Conservation (phyloP, 2,113 vertebrate genomes). For the Tringa solitaria region DNA sequence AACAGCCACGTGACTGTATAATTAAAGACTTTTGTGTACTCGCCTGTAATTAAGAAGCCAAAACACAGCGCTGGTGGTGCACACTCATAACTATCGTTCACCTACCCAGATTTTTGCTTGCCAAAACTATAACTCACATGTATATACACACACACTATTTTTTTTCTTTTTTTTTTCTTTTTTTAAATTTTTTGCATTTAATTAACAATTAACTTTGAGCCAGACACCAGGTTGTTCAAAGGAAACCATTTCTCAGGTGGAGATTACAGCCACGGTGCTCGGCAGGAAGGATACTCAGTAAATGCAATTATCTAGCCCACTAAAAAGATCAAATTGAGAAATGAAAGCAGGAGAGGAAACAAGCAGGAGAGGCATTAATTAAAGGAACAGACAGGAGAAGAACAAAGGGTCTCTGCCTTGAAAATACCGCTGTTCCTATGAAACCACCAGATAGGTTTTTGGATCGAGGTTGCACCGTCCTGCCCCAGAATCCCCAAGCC, state of each 20-base stretch:
- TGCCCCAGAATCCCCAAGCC: neutral
- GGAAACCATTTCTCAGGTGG: conserved; percentile 40
- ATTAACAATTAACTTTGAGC: conserved; percentile 4
- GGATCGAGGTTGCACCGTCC: neutral
- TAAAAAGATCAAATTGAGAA: conserved; percentile 41
- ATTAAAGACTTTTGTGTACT: neutral
- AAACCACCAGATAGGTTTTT: neutral
- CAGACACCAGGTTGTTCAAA: neutral
- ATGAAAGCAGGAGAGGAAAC: conserved; percentile 40
- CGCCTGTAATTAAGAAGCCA: neutral
- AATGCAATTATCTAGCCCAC: conserved; percentile 46
- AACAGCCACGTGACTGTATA: neutral
- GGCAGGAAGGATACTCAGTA: conserved; percentile 36
- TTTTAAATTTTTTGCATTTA: neutral
- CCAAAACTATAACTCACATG: neutral
- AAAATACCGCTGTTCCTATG: neutral
- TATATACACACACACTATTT: accelerated
- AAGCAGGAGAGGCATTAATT: conserved; percentile 19
- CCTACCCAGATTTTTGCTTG: neutral
- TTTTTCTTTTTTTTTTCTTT: neutral
- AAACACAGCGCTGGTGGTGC: neutral
- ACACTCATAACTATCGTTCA: neutral
- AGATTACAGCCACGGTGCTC: neutral
- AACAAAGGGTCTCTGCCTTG: neutral
- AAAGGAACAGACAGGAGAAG: neutral